Percentiles rank a stretch among this genome's conserved stretches.
Conservation (phyloP, 2,888 invertebrate species). For the Drosophila algonquin region DNA sequence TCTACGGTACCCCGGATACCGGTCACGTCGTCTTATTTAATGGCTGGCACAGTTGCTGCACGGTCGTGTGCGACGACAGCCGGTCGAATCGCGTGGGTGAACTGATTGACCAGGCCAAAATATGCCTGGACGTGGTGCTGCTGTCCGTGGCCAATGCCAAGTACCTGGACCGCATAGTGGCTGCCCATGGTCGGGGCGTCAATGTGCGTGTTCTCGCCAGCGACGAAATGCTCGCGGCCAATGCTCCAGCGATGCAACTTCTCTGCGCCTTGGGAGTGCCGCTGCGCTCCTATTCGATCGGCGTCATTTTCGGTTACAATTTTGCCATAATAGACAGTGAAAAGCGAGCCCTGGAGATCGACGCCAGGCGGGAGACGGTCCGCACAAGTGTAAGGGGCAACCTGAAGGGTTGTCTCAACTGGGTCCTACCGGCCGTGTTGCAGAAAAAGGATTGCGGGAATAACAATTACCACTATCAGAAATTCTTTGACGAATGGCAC, state of each 20-base stretch:
- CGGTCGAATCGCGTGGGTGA: background rate
- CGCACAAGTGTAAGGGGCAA: too few relatives aligned
- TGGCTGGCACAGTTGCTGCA: background rate
- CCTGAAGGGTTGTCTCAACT: too few relatives aligned
- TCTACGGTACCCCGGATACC: background rate
- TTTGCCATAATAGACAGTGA: too few relatives aligned
- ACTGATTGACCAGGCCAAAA: background rate
- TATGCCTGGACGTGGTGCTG: background rate
- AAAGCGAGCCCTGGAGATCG: too few relatives aligned
- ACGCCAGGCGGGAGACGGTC: too few relatives aligned
- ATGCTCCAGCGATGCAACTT: background rate
- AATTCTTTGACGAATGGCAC: too few relatives aligned
- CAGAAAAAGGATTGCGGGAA: too few relatives aligned
- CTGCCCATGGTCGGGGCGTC: background rate
- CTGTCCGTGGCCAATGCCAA: background rate
- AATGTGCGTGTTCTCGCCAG: background rate
- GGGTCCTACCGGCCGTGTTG: too few relatives aligned
- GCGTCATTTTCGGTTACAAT: too few relatives aligned
- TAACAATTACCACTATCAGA: too few relatives aligned
- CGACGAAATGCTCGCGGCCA: background rate
- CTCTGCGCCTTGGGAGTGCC: background rate
- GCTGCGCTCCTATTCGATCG: too few relatives aligned
- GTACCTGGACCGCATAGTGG: background rate
- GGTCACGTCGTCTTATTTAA: background rate
- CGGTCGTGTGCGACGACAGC: background rate